These are phyloP conservation scores for Agelas oroides DNA, from an alignment of 37 sponge, comb jelly and placozoan species.

Conservation along the genomic window DNA sequence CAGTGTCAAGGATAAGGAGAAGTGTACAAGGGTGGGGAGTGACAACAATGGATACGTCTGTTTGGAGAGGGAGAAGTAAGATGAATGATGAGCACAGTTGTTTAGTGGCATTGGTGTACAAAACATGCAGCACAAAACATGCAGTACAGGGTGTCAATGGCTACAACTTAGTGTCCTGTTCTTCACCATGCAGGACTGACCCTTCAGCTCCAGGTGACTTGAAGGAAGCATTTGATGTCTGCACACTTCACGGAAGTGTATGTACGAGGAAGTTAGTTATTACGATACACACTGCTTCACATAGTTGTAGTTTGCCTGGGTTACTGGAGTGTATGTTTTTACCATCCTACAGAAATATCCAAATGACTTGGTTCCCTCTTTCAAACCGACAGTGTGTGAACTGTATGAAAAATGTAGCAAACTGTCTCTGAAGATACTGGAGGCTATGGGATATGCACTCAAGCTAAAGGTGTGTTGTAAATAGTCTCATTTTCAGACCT, in stretches of 20 bases:
- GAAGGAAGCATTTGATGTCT: conserved; percentile 64
- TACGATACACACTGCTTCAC: too few species aligned
- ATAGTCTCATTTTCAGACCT: too few species aligned
- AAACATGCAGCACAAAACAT: too few species aligned
- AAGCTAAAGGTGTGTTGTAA: conserved; percentile 40
- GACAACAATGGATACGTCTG: conserved; percentile 70
- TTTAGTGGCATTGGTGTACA: too few species aligned
- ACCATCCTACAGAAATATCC: conserved; percentile 26
- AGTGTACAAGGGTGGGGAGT: neutral
- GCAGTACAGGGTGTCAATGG: too few species aligned
- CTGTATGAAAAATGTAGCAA: conserved; percentile 11
- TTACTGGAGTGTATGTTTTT: too few species aligned
- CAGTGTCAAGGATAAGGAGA: conserved; percentile 30
- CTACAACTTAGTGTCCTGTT: too few species aligned
- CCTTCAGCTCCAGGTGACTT: conserved; percentile 59
- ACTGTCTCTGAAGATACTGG: conserved; percentile 35
- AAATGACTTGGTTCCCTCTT: conserved; percentile 22
- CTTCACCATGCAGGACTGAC: conserved; percentile 34
- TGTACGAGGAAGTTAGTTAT: too few species aligned
- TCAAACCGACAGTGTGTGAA: conserved; percentile 4
- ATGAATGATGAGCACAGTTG: too few species aligned
- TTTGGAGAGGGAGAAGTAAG: conserved; percentile 68
- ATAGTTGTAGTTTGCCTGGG: too few species aligned
- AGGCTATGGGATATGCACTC: conserved; percentile 64
- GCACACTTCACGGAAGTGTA: neutral